Conservation (phyloP, 2,888 invertebrate genomes). For the Diaprepes abbreviatus region DNA sequence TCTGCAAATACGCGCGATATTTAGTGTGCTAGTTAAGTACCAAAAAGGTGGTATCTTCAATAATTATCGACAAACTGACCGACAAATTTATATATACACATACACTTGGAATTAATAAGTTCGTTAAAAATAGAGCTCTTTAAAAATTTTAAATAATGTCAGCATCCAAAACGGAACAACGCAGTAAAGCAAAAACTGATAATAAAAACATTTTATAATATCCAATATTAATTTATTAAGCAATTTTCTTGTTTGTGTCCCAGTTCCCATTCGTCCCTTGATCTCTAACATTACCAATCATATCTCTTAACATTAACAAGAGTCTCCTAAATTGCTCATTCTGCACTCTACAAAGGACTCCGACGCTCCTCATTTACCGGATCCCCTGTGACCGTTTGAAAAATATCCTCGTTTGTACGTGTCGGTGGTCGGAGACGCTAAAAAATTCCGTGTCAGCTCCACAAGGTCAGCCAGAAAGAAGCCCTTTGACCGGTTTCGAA, state of each 20-base stretch:
- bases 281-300: slow-evolving; percentile 44
- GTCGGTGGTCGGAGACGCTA: slow-evolving; percentile 56
- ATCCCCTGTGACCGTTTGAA: slow-evolving; percentile 55
- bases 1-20: too few species aligned
- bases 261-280: slow-evolving; percentile 9
- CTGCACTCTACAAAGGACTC: slow-evolving; percentile 47
- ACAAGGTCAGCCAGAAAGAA: slow-evolving; percentile 52
- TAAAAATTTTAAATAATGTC: too few species aligned
- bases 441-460: slow-evolving; percentile 60
- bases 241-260: slow-evolving; percentile 5
- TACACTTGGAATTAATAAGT: too few species aligned
- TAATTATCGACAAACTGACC: too few species aligned
- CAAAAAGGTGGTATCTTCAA: too few species aligned
- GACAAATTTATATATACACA: too few species aligned
- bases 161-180: too few species aligned
- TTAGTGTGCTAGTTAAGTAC: too few species aligned
- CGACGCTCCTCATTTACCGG: slow-evolving; percentile 46
- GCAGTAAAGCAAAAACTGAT: too few species aligned
- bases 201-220: too few species aligned
- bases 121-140: too few species aligned
- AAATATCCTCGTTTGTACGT: slow-evolving; percentile 61
- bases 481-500: slow-evolving; percentile 33
- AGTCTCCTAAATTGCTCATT: slow-evolving; percentile 49
- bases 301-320: slow-evolving; percentile 45
- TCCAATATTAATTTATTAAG: too few species aligned